These are phyloP conservation scores for Catamblyrhynchus diadema DNA, from an alignment of 2,797 vertebrate genomes.

Conservation along the genomic window DNA sequence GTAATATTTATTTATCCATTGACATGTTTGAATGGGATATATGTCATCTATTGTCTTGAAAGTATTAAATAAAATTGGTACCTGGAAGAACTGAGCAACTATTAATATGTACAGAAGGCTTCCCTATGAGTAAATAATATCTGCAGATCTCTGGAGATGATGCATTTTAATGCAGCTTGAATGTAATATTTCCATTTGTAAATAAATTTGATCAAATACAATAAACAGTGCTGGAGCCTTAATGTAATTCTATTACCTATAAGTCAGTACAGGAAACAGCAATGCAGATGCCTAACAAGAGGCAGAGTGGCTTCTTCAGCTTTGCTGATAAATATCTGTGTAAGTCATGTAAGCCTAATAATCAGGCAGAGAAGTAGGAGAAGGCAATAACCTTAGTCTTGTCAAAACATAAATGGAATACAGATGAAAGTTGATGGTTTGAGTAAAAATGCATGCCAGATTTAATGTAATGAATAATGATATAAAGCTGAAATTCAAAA, in stretches of 20 bases:
- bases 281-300: conserved; percentile 28
- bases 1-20: background rate
- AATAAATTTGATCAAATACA: conserved; percentile 14
- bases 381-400: conserved; percentile 8
- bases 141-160: conserved; percentile 7
- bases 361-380: background rate
- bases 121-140: background rate
- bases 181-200: conserved; percentile 6
- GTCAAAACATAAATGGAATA: conserved; percentile 8
- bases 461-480: background rate
- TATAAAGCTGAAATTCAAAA: background rate
- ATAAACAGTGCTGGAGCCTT: background rate
- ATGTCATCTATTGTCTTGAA: background rate
- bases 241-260: conserved; percentile 15
- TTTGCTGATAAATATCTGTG: conserved; percentile 21
- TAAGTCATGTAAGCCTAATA: conserved; percentile 15
- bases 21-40: background rate
- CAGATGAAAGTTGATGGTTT: background rate
- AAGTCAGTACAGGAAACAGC: conserved; percentile 18
- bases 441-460: background rate
- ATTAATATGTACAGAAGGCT: background rate
- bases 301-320: background rate
- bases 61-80: background rate
- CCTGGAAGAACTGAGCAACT: background rate
- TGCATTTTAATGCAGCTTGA: conserved; percentile 5